A percentile compares a stretch with the other conserved stretches of the same genome.
phyloP scores from a whole-genome alignment of 2,888 invertebrate genomes.

The Harmothoe impar region DNA sequence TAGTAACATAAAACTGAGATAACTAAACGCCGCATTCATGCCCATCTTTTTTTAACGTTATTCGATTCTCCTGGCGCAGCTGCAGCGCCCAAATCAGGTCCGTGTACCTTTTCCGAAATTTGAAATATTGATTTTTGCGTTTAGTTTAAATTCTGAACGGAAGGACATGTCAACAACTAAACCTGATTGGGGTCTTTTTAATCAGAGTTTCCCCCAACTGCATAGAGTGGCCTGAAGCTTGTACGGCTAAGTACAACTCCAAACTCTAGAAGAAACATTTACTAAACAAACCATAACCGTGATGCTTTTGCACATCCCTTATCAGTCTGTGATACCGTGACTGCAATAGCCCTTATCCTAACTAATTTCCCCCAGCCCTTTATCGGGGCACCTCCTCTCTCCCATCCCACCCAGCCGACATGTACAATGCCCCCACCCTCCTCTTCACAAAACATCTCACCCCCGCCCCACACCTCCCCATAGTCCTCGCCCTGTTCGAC shows the following conservation, averaged over 20 bases:
- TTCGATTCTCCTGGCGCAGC: not conserved
- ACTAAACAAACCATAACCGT: too few species aligned
- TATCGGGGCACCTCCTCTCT: not conserved
- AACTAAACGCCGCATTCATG: not conserved
- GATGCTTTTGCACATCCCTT: too few species aligned
- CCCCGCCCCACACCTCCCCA: not conserved
- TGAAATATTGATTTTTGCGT: not conserved
- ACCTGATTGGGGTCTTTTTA: constrained; percentile 6
- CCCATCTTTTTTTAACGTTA: not conserved
- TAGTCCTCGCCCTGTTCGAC: not conserved
- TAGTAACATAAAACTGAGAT: too few species aligned
- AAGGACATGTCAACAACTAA: constrained; percentile 21
- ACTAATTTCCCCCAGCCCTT: too few species aligned
- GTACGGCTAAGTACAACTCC: too few species aligned
- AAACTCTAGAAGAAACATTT: too few species aligned
- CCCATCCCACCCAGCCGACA: not conserved
- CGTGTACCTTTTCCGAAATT: not conserved
- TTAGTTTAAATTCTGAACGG: not conserved
- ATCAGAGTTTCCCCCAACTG: not conserved
- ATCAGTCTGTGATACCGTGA: too few species aligned
- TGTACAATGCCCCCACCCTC: not conserved
- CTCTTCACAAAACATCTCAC: not conserved
- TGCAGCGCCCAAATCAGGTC: not conserved
- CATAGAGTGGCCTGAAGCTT: too few species aligned
- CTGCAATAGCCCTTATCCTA: too few species aligned